Conservation (phyloP, 2,888 invertebrate species). For the Lepidocyrtinus sp. region DNA sequence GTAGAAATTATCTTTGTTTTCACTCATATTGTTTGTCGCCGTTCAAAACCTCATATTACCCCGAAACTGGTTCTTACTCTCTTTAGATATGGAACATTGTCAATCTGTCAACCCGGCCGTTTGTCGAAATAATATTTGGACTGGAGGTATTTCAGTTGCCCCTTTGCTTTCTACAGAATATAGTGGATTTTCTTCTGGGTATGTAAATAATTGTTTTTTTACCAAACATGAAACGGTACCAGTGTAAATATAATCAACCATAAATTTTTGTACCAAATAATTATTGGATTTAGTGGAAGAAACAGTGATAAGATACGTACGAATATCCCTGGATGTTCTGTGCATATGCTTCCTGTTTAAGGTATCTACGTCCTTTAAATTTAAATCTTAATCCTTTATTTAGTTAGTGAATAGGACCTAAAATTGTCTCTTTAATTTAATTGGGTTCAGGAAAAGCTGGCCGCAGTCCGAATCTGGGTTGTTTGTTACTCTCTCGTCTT, state of each 20-base stretch:
- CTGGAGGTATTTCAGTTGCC: constrained; percentile 13
- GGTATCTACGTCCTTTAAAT: constrained; percentile 37
- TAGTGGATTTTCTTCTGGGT: constrained; percentile 30
- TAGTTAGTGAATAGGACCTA: not conserved
- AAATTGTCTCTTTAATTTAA: not conserved
- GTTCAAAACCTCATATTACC: not conserved
- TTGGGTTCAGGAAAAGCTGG: constrained; percentile 40
- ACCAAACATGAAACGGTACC: not conserved
- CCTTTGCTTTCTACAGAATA: not conserved
- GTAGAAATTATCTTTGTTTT: constrained; percentile 26
- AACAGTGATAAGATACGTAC: constrained; percentile 35
- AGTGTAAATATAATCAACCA: not conserved
- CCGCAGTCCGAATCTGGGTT: constrained; percentile 52
- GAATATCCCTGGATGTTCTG: constrained; percentile 39
- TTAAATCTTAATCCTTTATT: not conserved
- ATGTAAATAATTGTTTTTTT: not conserved
- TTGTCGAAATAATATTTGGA: constrained; percentile 46
- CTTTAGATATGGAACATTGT: constrained; percentile 55
- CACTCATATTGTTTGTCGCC: not conserved
- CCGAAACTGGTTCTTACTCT: not conserved
- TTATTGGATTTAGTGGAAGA: constrained; percentile 43
- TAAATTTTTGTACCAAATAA: not conserved
- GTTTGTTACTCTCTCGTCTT: constrained; percentile 43
- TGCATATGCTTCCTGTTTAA: constrained; percentile 45
- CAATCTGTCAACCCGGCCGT: constrained; percentile 42